Evolutionary conservation across 2,888 invertebrate species (phyloP), one percentile per base, ranked within the genome.

Genomic region (Hartigia nigra): DNA sequence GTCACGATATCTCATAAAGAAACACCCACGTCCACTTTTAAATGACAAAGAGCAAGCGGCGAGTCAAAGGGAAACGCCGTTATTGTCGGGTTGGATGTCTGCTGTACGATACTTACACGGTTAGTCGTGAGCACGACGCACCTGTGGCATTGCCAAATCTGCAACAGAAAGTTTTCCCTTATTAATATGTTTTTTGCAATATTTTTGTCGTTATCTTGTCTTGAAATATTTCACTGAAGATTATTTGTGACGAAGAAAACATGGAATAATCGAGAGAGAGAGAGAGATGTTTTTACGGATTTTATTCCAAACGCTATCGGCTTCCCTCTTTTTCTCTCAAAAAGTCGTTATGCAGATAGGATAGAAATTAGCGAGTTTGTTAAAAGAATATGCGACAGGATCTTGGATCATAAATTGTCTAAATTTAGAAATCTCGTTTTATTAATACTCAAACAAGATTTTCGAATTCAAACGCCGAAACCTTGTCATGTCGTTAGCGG

Each of bases 381-480:
- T 31, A 36, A 34, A 37, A 75, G 37, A n/a, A 34, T 34, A 35
- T 31, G 75, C 80, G 80, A 81, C 80, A 55, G 82, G 84, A 84
- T 80, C 82, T 83, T 84, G 82, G 86, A 83, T 84, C 86, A 83
- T 86, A 85, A 86, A 86, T 85, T 84, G 83, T 86, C 85, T 85
- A 86, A 86, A 85, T 85, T 85, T 86, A 85, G 83, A 86, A 87
- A 87, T 86, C 55, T 80, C 81, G 86, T 86, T 86, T 85, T 82
- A 80, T 75, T 72, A 31, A 72, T 72, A 34, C 31, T 77, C 83
- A 82, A 80, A 84, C 82, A 81, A 81, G 83, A 86, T 86, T 84
- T 86, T 84, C 84, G 84, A 85, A 86, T 81, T 12, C 1, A 31
- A 5, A 11, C 12, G 32, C 12, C 31, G 23, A 12, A 12, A 31